These are phyloP conservation scores for Lophotriccus pileatus DNA, from an alignment of 2,797 vertebrate species.

Conservation along the genomic window DNA sequence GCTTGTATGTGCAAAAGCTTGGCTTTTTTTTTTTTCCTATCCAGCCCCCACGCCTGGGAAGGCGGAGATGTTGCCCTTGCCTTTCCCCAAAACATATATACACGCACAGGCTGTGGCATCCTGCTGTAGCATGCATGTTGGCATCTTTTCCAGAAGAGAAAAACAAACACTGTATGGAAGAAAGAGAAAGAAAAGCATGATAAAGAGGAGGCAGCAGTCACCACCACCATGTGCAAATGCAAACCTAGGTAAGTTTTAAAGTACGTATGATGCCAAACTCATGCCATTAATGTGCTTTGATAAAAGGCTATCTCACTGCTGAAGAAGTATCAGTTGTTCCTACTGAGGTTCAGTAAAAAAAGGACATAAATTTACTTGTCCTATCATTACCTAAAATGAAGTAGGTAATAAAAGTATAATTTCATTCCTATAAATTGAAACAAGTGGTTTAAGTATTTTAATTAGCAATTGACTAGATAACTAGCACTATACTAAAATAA, in stretches of 20 bases:
- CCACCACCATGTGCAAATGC: fast-evolving
- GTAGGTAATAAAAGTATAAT: conserved; percentile 44
- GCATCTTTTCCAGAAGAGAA: not conserved
- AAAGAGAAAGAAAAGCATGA: not conserved
- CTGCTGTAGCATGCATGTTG: not conserved
- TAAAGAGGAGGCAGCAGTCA: fast-evolving
- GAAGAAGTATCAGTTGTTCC: not conserved
- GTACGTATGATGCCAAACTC: not conserved
- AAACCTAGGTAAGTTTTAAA: not conserved
- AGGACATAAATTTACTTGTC: not conserved
- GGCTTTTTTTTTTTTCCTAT: not conserved
- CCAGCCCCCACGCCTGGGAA: too few species aligned
- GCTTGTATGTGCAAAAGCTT: not conserved
- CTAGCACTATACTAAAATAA: conserved; percentile 61
- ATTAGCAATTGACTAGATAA: conserved; percentile 62
- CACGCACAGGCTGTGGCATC: too few species aligned
- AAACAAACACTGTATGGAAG: not conserved
- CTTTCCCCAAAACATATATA: fast-evolving
- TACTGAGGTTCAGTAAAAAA: not conserved
- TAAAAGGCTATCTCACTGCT: not conserved
- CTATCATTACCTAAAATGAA: conserved; percentile 26
- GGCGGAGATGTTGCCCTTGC: fast-evolving
- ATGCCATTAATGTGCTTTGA: not conserved
- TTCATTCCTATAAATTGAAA: conserved; percentile 29
- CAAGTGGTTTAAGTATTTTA: conserved; percentile 52